phyloP scores from a whole-genome alignment of 1,140 invertebrate genomes.

The Delia radicum region DNA sequence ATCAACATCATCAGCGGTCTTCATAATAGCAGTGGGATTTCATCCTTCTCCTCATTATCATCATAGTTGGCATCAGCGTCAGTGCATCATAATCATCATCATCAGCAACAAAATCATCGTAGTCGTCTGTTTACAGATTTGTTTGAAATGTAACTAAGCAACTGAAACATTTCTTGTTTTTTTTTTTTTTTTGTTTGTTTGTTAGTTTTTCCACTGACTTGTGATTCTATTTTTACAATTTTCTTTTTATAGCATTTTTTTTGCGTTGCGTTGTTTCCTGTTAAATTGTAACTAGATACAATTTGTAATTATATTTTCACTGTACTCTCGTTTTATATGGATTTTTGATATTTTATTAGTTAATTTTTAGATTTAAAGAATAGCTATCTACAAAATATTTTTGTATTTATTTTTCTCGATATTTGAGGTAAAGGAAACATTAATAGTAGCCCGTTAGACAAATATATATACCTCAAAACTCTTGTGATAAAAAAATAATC shows the following conservation, averaged over 20 bases:
- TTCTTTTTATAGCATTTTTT: neutral
- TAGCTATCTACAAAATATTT: too few relatives aligned
- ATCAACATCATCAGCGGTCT: neutral
- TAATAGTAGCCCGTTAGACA: too few relatives aligned
- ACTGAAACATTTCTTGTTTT: neutral
- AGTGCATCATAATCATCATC: neutral
- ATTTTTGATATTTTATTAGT: neutral
- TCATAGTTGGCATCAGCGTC: neutral
- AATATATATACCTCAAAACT: too few relatives aligned
- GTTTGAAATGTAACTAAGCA: neutral
- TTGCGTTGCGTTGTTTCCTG: neutral
- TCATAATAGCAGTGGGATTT: neutral
- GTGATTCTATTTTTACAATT: neutral
- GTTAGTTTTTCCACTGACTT: neutral
- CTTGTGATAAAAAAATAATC: too few relatives aligned
- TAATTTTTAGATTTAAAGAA: neutral
- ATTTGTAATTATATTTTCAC: neutral
- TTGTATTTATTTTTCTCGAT: too few relatives aligned
- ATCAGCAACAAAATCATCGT: neutral
- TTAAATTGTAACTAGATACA: neutral
- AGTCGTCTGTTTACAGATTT: neutral
- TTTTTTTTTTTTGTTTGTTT: neutral
- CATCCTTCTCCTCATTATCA: neutral
- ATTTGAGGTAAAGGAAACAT: too few relatives aligned
- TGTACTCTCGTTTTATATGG: neutral